phyloP scores from a whole-genome alignment of 2,888 invertebrate genomes.

The Acleris laterana region DNA sequence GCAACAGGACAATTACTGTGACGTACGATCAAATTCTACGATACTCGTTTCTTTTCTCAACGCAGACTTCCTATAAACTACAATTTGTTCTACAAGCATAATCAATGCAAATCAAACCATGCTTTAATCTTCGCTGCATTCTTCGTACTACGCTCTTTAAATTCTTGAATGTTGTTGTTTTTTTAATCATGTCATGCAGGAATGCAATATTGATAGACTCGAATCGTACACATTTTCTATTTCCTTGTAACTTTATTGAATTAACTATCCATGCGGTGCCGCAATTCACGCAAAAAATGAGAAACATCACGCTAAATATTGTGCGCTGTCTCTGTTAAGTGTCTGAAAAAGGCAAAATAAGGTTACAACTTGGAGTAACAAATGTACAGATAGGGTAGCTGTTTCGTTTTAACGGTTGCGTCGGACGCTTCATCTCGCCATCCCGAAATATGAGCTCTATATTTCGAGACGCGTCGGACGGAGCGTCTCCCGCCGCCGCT shows the following conservation, averaged over 20 bases:
- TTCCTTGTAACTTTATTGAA: constrained; percentile 13
- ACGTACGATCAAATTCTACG: background rate
- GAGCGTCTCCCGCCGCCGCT: constrained; percentile 53
- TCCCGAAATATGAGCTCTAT: constrained; percentile 80
- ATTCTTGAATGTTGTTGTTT: too few species aligned
- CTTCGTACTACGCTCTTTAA: background rate
- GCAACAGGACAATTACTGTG: background rate
- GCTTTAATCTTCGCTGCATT: background rate
- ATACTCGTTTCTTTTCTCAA: background rate
- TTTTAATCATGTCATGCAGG: background rate
- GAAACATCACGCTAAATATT: constrained; percentile 37
- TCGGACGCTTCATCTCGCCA: constrained; percentile 59
- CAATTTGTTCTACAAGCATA: constrained; percentile 26
- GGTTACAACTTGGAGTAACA: constrained; percentile 46
- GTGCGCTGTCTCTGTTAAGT: constrained; percentile 34
- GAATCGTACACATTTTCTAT: constrained; percentile 2
- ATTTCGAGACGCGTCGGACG: constrained; percentile 65
- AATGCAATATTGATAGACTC: constrained; percentile 6
- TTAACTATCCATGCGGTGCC: constrained; percentile 35
- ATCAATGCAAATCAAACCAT: constrained; percentile 19
- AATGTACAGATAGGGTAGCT: constrained; percentile 48
- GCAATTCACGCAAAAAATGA: constrained; percentile 32
- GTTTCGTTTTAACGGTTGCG: constrained; percentile 44
- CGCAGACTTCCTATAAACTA: constrained; percentile 7
- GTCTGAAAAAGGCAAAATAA: constrained; percentile 42